Base-by-base conservation (phyloP, 2,888 invertebrate species). In the Calameuta filiformis region DNA sequence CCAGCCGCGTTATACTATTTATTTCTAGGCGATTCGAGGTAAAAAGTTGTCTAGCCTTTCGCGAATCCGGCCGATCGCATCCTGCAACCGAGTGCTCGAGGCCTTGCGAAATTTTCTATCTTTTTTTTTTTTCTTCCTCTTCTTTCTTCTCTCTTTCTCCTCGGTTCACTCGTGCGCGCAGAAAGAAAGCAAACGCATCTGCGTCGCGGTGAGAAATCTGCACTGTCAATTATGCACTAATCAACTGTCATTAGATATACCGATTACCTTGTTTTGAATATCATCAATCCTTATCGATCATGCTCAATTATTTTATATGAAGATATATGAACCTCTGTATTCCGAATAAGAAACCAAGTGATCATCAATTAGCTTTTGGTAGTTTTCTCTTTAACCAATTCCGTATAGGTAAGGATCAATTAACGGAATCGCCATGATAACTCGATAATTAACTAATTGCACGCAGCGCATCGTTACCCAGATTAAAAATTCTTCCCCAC, bases 1-100 rank as follows among this genome's bases (percentile, higher is more conserved):
- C 84, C 73, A 82, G 85, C 81, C 80, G 79, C 84, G 82, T 86
- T 85, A 83, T 84, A 56, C 56, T 23, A 86, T 86, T 86, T 86
- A 84, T 84, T 86, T 86, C 83, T 84, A 86, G 84, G 84, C 77
- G 85, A 86, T 79, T 69, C 73, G 6, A 68, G 15, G 78, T 79
- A 87, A 86, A 87, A 86, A 86, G 84, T 82, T 77, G 86, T 84
- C 83, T 71, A 76, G 69, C 87, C 87, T 84, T 86, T 83, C 82
- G 77, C 79, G 84, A 81, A 78, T 68, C 81, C 84, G 56, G 80
- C 75, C 83, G 81, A 73, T 81, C 80, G 81, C 81, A 87, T 86
- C 86, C 87, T 84, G 87, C 56, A 56, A 1, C 56, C 56, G 56
- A 56, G 56, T 56, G 56, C 56, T 56, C 23, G 56, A 56, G 56